phyloP scores from a whole-genome alignment of 2,113 vertebrate species.

The Micronycteris hirsuta region DNA sequence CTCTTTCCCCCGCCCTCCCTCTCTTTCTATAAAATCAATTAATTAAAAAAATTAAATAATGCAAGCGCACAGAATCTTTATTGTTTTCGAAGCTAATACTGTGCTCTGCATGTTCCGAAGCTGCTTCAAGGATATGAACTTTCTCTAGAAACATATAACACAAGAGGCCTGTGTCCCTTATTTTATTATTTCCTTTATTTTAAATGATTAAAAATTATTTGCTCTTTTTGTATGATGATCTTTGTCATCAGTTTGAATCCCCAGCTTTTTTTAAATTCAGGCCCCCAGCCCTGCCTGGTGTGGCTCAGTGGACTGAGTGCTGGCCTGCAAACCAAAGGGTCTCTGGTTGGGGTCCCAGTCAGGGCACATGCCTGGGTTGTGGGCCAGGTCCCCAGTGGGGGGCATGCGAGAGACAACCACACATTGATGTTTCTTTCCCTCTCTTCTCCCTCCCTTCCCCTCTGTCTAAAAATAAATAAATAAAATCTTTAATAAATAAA shows the following conservation, averaged over 20 bases:
- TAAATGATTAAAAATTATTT: background rate
- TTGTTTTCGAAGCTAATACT: background rate
- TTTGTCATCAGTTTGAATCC: background rate
- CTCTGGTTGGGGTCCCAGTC: no score
- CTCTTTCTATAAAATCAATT: background rate
- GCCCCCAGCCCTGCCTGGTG: no score
- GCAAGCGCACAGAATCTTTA: background rate
- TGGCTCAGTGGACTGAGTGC: no score
- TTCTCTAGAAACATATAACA: background rate
- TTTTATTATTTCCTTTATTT: constrained; percentile 4
- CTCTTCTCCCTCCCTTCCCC: no score
- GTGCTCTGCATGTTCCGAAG: background rate
- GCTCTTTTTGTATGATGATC: constrained; percentile 1
- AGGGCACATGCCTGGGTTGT: no score
- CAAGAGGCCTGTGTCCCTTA: background rate
- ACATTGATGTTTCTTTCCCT: no score
- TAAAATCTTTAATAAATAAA: no score
- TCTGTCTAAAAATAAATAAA: no score
- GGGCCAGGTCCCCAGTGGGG: no score
- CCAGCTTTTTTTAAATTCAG: constrained; percentile 87
- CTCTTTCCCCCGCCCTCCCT: background rate
- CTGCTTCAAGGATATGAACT: constrained; percentile 6
- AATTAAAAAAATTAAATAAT: background rate
- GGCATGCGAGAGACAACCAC: no score
- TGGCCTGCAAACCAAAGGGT: no score